Percentiles rank a stretch among this genome's conserved stretches.
Conservation (phyloP, 2,888 invertebrate genomes). For the Formica aserva region DNA sequence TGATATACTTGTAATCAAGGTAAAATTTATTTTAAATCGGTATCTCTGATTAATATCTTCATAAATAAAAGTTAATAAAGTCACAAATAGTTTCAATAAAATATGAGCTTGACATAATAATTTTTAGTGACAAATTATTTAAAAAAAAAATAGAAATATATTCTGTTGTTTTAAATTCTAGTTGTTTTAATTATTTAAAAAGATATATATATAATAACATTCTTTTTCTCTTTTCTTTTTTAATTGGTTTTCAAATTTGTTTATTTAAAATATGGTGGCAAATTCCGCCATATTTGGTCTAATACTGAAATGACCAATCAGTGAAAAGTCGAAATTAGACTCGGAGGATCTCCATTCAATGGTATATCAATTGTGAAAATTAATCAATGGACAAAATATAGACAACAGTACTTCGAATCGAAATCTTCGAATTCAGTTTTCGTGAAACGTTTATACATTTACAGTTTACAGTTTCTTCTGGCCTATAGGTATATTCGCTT, state of each 20-base stretch:
- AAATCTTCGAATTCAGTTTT: not conserved
- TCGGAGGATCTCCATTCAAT: not conserved
- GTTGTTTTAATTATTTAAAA: too few species aligned
- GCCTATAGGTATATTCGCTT: too few species aligned
- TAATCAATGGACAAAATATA: not conserved
- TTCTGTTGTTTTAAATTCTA: too few species aligned
- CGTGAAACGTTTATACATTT: not conserved
- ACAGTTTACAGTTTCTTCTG: too few species aligned
- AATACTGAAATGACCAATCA: not conserved
- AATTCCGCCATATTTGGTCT: slow-evolving; percentile 7
- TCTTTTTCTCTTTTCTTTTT: too few species aligned
- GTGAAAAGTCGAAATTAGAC: not conserved
- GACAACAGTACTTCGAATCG: not conserved
- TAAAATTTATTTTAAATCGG: too few species aligned
- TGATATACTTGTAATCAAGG: too few species aligned
- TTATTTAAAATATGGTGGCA: not conserved
- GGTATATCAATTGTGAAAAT: not conserved
- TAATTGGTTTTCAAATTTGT: not conserved
- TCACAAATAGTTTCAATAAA: not conserved
- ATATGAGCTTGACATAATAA: not conserved
- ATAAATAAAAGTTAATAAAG: not conserved
- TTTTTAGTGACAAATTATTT: not conserved
- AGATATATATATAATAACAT: too few species aligned
- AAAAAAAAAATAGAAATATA: too few species aligned
- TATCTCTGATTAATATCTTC: not conserved